Evolutionary conservation across 1,140 invertebrate species (phyloP).

Genomic region (Harpegnathos saltator): DNA sequence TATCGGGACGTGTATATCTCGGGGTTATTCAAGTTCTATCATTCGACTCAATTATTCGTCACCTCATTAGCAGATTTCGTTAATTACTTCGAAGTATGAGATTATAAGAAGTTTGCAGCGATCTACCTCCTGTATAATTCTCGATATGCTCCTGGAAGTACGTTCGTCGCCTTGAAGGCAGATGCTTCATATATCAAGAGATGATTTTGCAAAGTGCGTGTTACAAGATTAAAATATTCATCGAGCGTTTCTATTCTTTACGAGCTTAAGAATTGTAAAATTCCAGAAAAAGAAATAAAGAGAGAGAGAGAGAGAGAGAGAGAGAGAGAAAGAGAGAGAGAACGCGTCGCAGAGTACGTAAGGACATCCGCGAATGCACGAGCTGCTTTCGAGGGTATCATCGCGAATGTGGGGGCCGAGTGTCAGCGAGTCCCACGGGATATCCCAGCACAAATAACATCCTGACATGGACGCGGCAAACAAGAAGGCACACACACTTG

Average conservation of each 20-base stretch:
- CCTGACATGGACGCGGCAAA: slow-evolving; percentile 71
- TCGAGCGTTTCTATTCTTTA: background rate
- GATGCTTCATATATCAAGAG: too few species aligned
- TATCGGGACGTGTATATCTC: too few species aligned
- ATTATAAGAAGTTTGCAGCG: too few species aligned
- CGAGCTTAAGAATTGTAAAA: background rate
- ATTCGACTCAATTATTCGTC: too few species aligned
- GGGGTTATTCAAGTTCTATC: too few species aligned
- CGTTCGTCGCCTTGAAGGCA: too few species aligned
- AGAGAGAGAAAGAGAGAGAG: background rate
- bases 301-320: background rate
- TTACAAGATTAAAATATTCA: background rate
- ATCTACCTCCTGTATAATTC: too few species aligned
- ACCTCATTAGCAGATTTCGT: too few species aligned
- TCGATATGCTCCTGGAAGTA: too few species aligned
- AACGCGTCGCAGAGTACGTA: too few species aligned
- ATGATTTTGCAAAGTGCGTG: too few species aligned
- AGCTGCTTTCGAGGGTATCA: slow-evolving; percentile 11
- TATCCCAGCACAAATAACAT: slow-evolving; percentile 76
- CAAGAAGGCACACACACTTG: slow-evolving; percentile 60
- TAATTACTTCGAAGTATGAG: too few species aligned
- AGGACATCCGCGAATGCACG: slow-evolving; percentile 14
- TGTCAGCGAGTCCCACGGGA: slow-evolving; percentile 64
- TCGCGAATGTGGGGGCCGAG: slow-evolving; percentile 10
- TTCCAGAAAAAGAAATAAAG: background rate